These are phyloP conservation scores for Cryptosula pallasiana DNA, from an alignment of 2,888 invertebrate genomes.

Conservation along the genomic window DNA sequence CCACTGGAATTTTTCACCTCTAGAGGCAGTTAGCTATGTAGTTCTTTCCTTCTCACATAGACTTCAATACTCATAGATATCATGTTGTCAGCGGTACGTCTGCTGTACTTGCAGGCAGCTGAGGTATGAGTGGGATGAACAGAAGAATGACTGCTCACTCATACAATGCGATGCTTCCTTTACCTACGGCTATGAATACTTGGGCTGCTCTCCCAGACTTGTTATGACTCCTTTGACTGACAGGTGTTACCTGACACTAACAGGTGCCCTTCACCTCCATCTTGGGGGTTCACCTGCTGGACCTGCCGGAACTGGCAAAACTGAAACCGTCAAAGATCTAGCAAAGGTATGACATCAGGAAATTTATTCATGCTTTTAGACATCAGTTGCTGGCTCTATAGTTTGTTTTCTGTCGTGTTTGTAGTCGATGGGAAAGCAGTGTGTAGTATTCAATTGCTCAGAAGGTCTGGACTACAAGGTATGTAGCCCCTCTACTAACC, in stretches of 20 bases:
- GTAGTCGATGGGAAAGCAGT: slow-evolving; percentile 52
- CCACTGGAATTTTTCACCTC: too few species aligned
- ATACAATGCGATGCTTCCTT: slow-evolving; percentile 50
- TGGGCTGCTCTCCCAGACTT: slow-evolving; percentile 51
- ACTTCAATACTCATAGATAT: too few species aligned
- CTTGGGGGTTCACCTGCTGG: slow-evolving; percentile 53
- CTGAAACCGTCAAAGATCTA: slow-evolving; percentile 53
- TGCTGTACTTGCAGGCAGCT: slow-evolving; percentile 52
- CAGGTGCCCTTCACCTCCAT: slow-evolving; percentile 50
- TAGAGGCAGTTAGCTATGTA: too few species aligned
- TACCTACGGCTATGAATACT: slow-evolving; percentile 52
- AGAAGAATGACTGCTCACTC: slow-evolving; percentile 48
- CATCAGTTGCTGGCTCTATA: too few species aligned
- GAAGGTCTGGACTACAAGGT: slow-evolving; percentile 52
- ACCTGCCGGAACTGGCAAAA: slow-evolving; percentile 53
- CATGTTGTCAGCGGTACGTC: too few species aligned
- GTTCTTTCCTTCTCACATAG: too few species aligned
- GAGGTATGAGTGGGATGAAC: slow-evolving; percentile 52
- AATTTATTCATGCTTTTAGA: not conserved
- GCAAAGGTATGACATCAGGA: slow-evolving; percentile 41
- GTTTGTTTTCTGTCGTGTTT: slow-evolving; percentile 27
- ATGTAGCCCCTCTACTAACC: too few species aligned
- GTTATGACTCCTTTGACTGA: slow-evolving; percentile 52
- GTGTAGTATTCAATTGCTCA: slow-evolving; percentile 54
- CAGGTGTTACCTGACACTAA: slow-evolving; percentile 50